Conservation (phyloP, 2,888 invertebrate genomes). For the Bimastos eiseni region DNA sequence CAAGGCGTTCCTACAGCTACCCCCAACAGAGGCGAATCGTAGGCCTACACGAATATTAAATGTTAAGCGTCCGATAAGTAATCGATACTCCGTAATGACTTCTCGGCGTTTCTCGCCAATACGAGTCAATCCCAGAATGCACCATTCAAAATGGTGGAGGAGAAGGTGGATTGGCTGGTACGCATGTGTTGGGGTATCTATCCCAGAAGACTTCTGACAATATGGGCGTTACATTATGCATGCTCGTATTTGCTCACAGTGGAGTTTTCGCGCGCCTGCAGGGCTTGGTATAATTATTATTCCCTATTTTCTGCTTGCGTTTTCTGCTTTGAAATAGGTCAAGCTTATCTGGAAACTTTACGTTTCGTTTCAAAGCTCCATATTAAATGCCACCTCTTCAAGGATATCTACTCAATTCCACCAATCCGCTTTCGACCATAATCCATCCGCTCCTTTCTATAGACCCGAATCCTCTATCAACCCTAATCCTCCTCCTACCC, state of each 20-base stretch:
- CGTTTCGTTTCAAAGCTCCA: not conserved
- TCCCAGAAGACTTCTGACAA: not conserved
- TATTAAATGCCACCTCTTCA: too few species aligned
- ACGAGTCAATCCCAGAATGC: not conserved
- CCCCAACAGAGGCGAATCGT: not conserved
- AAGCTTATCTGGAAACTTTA: not conserved
- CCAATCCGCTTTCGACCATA: too few species aligned
- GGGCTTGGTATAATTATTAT: too few species aligned
- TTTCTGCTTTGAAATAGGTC: not conserved
- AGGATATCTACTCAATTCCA: too few species aligned
- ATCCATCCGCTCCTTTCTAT: too few species aligned
- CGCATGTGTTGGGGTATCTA: not conserved
- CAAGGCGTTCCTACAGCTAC: not conserved
- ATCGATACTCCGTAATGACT: not conserved
- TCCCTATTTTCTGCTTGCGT: too few species aligned
- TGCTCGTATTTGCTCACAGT: not conserved
- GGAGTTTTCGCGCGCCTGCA: not conserved
- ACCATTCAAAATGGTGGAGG: not conserved
- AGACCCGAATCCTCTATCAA: too few species aligned
- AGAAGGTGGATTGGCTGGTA: not conserved
- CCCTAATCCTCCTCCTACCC: too few species aligned
- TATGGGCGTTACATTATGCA: not conserved
- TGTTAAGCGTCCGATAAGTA: constrained; percentile 6
- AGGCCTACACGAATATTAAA: not conserved
- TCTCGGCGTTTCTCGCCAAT: not conserved